Conservation (phyloP, 2,113 vertebrate species). For the Hemibates koningsi region DNA sequence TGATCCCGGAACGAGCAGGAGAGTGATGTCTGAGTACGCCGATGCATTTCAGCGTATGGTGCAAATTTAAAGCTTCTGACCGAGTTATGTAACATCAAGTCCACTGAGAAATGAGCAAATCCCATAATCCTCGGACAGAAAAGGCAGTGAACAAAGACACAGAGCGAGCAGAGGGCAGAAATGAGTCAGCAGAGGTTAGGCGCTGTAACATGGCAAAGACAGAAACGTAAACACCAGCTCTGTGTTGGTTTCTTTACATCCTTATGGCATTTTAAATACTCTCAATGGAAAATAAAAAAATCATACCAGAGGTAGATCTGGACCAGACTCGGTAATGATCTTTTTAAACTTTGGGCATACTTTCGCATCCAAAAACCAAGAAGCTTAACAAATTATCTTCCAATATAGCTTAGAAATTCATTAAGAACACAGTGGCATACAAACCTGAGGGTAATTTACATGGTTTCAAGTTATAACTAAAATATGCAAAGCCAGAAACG, state of each 20-base stretch:
- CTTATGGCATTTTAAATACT: not conserved
- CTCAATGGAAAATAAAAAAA: not conserved
- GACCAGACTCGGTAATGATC: not conserved
- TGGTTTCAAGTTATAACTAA: not conserved
- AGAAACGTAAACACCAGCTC: not conserved
- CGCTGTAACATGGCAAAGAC: not conserved
- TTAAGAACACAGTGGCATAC: not conserved
- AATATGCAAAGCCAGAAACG: not conserved
- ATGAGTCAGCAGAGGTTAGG: constrained; percentile 24
- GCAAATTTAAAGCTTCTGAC: not conserved
- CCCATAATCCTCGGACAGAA: constrained; percentile 32
- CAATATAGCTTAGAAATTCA: not conserved
- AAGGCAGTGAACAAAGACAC: constrained; percentile 2
- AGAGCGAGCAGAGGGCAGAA: not conserved
- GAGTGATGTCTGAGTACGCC: not conserved
- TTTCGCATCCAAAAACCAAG: not conserved
- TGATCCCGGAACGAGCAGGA: not conserved
- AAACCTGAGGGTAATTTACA: not conserved
- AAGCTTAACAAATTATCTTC: not conserved
- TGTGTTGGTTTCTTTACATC: not conserved
- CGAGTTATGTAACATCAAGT: not conserved
- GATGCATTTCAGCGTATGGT: not conserved
- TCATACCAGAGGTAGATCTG: not conserved
- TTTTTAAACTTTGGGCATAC: not conserved
- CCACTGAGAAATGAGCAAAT: constrained; percentile 7